These are phyloP conservation scores for Seriola aureovittata DNA, from an alignment of 2,113 vertebrate genomes.

Conservation along the genomic window DNA sequence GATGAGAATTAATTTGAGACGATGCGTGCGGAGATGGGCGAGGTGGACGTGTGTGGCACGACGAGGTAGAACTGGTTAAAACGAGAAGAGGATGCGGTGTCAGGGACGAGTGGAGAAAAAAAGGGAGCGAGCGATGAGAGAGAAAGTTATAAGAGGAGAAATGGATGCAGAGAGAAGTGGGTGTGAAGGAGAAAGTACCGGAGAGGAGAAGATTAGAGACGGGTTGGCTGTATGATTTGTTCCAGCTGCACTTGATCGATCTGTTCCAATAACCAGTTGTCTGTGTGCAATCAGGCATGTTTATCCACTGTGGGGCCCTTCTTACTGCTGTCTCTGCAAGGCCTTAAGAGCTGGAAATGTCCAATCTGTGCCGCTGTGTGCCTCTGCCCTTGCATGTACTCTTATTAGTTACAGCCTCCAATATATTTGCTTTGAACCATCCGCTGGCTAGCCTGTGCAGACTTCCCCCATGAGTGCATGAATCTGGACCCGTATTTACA, in stretches of 20 bases:
- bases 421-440: not conserved
- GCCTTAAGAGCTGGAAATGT: conserved; percentile 27
- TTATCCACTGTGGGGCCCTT: conserved; percentile 22
- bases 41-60: conserved; percentile 12
- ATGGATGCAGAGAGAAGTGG: conserved; percentile 18
- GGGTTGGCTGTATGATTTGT: conserved; percentile 43
- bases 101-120: conserved; percentile 2
- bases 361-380: conserved; percentile 11
- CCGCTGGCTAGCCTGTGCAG: not conserved
- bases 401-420: not conserved
- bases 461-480: not conserved
- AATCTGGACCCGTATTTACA: not conserved
- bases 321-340: conserved; percentile 11
- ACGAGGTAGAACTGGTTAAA: conserved; percentile 15
- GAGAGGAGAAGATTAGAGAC: conserved; percentile 21
- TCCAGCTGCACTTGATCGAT: conserved; percentile 67
- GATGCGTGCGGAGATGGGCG: not conserved
- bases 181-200: conserved; percentile 25
- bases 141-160: not conserved
- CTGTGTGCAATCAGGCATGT: conserved; percentile 42
- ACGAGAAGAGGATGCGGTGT: not conserved
- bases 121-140: not conserved
- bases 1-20: conserved; percentile 27
- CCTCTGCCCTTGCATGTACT: not conserved
- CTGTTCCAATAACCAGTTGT: conserved; percentile 50